Conservation (phyloP, 1,140 invertebrate genomes). For the Wiebesia pumilae region DNA sequence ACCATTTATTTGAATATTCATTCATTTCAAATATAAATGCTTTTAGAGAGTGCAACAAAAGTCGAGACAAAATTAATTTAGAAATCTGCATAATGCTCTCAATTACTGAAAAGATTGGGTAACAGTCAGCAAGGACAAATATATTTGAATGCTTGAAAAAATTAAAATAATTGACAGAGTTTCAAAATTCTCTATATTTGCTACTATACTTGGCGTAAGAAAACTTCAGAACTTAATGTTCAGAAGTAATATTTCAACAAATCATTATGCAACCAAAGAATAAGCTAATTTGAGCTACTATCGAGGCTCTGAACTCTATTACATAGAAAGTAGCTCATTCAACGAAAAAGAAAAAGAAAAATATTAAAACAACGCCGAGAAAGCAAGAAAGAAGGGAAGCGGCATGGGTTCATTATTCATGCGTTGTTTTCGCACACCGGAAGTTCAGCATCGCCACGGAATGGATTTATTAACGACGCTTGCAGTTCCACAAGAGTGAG, state of each 20-base stretch:
- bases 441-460: constrained; percentile 25
- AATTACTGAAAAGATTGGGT: too few relatives aligned
- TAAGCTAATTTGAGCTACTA: neutral
- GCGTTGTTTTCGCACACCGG: constrained; percentile 46
- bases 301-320: neutral
- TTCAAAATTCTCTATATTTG: too few relatives aligned
- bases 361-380: neutral
- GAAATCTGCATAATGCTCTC: too few relatives aligned
- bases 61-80: too few relatives aligned
- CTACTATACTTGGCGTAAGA: too few relatives aligned
- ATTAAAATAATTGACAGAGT: too few relatives aligned
- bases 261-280: neutral
- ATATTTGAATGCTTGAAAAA: too few relatives aligned
- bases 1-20: too few relatives aligned
- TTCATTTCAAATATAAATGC: too few relatives aligned
- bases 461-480: constrained; percentile 49
- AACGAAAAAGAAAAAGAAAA: neutral
- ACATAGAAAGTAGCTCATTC: neutral
- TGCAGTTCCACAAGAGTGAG: neutral
- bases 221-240: neutral
- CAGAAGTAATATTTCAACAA: neutral
- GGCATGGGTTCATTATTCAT: constrained; percentile 41
- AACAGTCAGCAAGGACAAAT: too few relatives aligned
- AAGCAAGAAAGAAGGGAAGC: neutral
- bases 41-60: too few relatives aligned